phyloP scores from a whole-genome alignment of 2,888 invertebrate species.

The Serripes groenlandicus region DNA sequence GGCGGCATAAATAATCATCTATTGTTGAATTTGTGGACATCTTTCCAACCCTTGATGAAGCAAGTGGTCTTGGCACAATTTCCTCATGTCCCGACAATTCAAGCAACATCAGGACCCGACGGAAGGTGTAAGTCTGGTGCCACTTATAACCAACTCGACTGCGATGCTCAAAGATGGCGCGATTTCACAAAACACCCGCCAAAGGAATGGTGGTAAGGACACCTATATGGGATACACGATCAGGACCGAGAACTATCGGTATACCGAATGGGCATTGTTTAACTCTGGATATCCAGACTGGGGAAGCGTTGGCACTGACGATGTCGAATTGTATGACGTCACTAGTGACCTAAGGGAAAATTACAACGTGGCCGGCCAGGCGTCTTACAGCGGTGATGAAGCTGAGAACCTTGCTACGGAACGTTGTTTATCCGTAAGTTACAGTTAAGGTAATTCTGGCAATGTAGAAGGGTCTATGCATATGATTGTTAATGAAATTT shows the following conservation, averaged over 20 bases:
- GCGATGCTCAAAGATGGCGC: background rate
- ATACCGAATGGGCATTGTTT: constrained; percentile 13
- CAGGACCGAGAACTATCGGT: background rate
- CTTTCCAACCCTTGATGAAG: constrained; percentile 4
- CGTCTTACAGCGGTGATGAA: too few species aligned
- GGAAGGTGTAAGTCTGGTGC: background rate
- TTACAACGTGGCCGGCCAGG: too few species aligned
- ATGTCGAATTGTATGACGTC: constrained; percentile 2
- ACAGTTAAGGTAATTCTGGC: too few species aligned
- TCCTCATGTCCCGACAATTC: constrained; percentile 4
- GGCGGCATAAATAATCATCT: background rate
- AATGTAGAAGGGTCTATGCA: too few species aligned
- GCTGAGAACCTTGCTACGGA: too few species aligned
- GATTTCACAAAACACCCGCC: background rate
- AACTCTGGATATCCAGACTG: background rate
- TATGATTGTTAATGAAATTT: too few species aligned
- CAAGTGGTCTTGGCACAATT: background rate
- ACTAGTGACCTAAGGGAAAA: too few species aligned
- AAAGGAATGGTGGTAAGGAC: background rate
- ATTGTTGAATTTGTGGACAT: constrained; percentile 10
- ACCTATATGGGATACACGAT: background rate
- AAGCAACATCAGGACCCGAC: background rate
- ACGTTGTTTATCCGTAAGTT: too few species aligned
- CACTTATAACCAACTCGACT: background rate
- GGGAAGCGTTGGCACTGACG: background rate